A percentile compares a stretch with the other conserved stretches of the same genome.
Evolutionary conservation across 2,113 vertebrate genomes (phyloP).

Genomic region (Menura novaehollandiae): DNA sequence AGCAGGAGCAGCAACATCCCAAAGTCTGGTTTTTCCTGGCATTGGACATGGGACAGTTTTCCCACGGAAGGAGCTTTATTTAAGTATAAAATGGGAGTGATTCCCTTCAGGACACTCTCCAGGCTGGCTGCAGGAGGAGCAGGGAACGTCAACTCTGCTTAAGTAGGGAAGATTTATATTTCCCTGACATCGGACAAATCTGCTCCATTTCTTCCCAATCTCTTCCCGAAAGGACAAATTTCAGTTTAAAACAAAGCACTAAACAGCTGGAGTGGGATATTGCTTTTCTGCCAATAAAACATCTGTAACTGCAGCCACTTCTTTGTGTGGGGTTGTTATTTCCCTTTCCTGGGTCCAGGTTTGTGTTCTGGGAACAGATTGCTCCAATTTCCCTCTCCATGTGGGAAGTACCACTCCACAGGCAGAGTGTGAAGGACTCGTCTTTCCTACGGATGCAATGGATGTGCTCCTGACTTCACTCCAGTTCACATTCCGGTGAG

Average conservation of each 20-base stretch:
- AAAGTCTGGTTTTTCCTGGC: background rate
- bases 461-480: background rate
- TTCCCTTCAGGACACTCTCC: background rate
- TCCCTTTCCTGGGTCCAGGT: background rate
- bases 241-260: background rate
- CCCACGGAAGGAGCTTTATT: background rate
- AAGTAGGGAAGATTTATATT: background rate
- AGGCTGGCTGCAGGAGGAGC: background rate
- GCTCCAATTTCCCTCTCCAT: background rate
- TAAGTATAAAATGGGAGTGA: background rate
- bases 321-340: constrained; percentile 2
- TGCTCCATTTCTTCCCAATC: background rate
- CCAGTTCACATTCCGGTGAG: background rate
- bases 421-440: background rate
- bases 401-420: background rate
- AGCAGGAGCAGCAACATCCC: background rate
- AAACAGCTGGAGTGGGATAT: constrained; percentile 17
- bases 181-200: background rate
- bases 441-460: background rate
- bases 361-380: background rate
- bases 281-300: constrained; percentile 15
- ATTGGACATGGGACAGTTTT: background rate
- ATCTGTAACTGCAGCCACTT: background rate
- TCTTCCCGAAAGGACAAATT: background rate
- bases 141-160: background rate